Base-by-base conservation (phyloP, 2,113 vertebrate genomes). In the Cyanoliseus patagonus region DNA sequence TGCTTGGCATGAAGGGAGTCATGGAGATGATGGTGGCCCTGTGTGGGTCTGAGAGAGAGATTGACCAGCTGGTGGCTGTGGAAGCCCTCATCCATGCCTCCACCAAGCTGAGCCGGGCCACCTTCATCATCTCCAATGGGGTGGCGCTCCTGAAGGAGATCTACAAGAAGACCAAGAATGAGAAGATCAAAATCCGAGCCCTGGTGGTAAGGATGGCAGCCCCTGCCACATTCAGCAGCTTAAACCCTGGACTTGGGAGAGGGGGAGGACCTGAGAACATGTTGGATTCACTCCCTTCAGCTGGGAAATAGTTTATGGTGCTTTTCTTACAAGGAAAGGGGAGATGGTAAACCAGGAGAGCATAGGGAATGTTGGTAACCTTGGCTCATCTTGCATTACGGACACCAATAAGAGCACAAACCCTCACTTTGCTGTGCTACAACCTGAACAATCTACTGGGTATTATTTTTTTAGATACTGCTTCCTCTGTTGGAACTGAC, bases 11-110 rank as follows among this genome's bases (percentile, higher is more conserved):
- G 88, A 99, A 99, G 90, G 99, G 99, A 1, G 98, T 99, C 78
- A 99, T 99, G 99, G 99, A 99, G 97, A 99, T 99, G 98, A 99
- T 99, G 99, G 99, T 99, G 33, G 99, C 99, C 0, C 97, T 99
- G 77, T 99, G 99, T 7, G 98, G 98, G 68, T 99, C 99, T 0
- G 99, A 99, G 63, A 98, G 99, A 0, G 99, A 99, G 96, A 98
- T 98, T 20, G 99, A 99, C 95, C 99, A 99, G 98, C 97, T 99
- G 97, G 99, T 99, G 89, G 99, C 99, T 1, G 98, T 99, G 93
- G 99, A 99, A 97, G 99, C 99, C 5, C 98, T 99, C 88, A 99
- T 99, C 93, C 99, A 99, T 0, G 98, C 99, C 19, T 99, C 99
- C 68, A 99, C 99, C 76, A 99, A 99, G 96, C 99, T 99, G 97